phyloP scores from a whole-genome alignment of 2,888 invertebrate genomes.

The Salticus scenicus region DNA sequence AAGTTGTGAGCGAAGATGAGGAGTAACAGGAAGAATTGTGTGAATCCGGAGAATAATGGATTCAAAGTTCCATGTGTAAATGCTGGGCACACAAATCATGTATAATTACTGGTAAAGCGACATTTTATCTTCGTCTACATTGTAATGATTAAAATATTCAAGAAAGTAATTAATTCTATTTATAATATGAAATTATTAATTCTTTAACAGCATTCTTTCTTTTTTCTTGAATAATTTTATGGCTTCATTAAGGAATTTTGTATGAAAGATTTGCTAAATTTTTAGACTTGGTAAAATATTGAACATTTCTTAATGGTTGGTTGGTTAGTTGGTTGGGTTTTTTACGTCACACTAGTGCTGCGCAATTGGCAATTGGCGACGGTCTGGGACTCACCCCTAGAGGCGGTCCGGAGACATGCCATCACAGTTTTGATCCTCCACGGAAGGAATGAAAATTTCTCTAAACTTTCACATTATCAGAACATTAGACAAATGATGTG shows the following conservation, averaged over 20 bases:
- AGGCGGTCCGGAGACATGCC: too few relatives aligned
- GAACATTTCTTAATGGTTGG: neutral
- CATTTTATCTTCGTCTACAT: neutral
- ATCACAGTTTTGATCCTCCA: too few relatives aligned
- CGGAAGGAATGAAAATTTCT: too few relatives aligned
- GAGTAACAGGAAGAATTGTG: too few relatives aligned
- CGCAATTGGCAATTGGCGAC: too few relatives aligned
- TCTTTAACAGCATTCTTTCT: neutral
- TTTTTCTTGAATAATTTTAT: neutral
- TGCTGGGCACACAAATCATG: neutral
- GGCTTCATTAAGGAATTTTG: neutral
- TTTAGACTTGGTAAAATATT: too few relatives aligned
- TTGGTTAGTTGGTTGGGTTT: too few relatives aligned
- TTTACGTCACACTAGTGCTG: too few relatives aligned
- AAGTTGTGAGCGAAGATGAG: too few relatives aligned
- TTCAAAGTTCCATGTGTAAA: neutral
- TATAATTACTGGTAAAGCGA: neutral
- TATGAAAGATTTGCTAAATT: too few relatives aligned
- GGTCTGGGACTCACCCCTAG: too few relatives aligned
- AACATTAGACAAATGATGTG: neutral
- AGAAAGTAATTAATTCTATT: neutral
- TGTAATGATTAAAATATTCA: neutral
- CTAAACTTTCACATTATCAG: neutral
- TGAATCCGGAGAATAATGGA: too few relatives aligned
- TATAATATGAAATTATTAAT: neutral